Conservation (phyloP, 2,888 invertebrate species). For the Caenorhabditis japonica region DNA sequence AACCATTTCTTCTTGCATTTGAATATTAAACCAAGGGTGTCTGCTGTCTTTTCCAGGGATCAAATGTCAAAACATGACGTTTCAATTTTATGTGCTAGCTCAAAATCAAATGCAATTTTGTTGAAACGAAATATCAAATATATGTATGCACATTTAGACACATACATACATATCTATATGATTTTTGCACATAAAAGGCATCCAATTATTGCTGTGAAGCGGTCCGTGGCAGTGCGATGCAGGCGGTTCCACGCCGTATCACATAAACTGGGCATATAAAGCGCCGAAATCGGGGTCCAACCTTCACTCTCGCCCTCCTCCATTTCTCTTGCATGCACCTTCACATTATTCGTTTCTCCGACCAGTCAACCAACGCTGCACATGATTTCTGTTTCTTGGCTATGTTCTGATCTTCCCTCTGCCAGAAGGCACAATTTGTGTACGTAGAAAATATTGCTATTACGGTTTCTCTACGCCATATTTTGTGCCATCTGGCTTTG, state of each 20-base stretch:
- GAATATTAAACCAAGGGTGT: too few relatives aligned
- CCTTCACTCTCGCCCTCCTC: not conserved
- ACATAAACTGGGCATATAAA: slow-evolving; percentile 31
- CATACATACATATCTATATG: too few relatives aligned
- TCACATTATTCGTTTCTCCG: not conserved
- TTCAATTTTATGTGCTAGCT: too few relatives aligned
- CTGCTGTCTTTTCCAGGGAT: too few relatives aligned
- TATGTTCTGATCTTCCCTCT: not conserved
- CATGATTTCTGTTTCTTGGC: not conserved
- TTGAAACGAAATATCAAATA: too few relatives aligned
- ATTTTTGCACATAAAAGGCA: slow-evolving; percentile 30
- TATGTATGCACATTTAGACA: too few relatives aligned
- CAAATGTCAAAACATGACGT: too few relatives aligned
- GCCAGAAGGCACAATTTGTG: slow-evolving; percentile 35
- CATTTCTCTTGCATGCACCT: not conserved
- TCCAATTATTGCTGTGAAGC: slow-evolving; percentile 20
- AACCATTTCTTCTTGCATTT: too few relatives aligned
- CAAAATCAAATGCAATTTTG: too few relatives aligned
- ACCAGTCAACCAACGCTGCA: too few relatives aligned
- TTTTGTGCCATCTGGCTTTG: slow-evolving; percentile 12
- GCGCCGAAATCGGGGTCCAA: not conserved
- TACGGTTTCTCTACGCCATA: slow-evolving; percentile 20
- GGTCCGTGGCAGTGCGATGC: slow-evolving; percentile 3
- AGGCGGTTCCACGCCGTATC: slow-evolving; percentile 15
- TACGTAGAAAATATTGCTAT: slow-evolving; percentile 13